A percentile compares a stretch with the other conserved stretches of the same genome.
Evolutionary conservation across 2,113 vertebrate species (phyloP).

Genomic region (Plecturocebus donacophilus): DNA sequence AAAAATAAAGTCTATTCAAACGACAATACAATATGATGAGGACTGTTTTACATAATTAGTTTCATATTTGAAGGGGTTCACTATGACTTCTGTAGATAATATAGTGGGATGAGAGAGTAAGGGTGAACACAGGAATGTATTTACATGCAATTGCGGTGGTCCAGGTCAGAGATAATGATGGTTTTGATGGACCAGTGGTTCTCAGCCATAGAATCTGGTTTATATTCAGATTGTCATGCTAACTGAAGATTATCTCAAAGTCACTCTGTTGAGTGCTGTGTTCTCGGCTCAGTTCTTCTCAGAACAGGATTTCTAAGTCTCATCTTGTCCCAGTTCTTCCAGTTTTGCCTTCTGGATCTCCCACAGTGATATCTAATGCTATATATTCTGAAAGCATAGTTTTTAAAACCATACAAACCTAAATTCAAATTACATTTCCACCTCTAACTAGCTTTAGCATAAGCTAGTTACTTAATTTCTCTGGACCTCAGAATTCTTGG

Average conservation of each 20-base stretch:
- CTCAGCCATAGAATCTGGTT: background rate
- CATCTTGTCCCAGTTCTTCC: background rate
- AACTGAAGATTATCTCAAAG: background rate
- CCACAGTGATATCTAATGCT: background rate
- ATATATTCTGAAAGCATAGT: background rate
- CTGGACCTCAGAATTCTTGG: background rate
- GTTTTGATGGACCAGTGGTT: accelerated
- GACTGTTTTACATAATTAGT: background rate
- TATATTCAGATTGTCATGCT: background rate
- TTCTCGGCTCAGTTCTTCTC: background rate
- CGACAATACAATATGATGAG: background rate
- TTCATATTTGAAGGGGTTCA: background rate
- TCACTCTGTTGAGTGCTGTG: background rate
- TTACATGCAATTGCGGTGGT: background rate
- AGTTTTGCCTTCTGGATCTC: background rate
- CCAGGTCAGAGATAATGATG: background rate
- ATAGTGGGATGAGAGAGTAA: background rate
- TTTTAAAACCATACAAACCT: background rate
- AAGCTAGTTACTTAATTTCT: background rate
- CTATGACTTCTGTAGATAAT: background rate
- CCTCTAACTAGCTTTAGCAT: background rate
- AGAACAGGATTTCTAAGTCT: background rate
- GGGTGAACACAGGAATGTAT: background rate
- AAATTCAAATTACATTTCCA: background rate
- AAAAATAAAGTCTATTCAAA: background rate